Base-by-base conservation (phyloP, 1,140 invertebrate species). In the Pseudomyrmex pallidus region DNA sequence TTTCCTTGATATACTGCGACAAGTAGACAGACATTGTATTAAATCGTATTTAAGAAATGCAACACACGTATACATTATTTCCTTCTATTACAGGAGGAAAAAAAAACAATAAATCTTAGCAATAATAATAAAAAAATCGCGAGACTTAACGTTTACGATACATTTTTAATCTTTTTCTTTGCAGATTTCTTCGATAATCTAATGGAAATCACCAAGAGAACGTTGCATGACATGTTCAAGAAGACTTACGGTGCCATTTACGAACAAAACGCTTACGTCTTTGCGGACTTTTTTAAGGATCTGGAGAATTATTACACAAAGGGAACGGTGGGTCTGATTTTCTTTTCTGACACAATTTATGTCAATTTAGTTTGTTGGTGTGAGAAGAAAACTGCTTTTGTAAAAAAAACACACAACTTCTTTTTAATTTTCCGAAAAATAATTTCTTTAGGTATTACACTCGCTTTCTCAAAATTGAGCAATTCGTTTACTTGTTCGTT, bases 231-330 rank as follows among this genome's bases (percentile, higher is more conserved):
- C 50, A 99, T 99, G 98, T 99, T 99, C 95, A 97, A 97, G 88
- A 96, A 96, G 89, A 99, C 98, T 1, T 99, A 99, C 94, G 99
- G 99, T 10, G 96, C 98, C 90, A 96, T 99, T 74, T 99, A 99
- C 95, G 97, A 99, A 91, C 97, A 98, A 90, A 98, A 99, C 92
- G 95, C 98, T 3, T 97, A 97, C 91, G 97, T 99, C 17, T 99
- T 99, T 94, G 96, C 96, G 57, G 96, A 98, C 90, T 95, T 99
- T 56, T 99, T 99, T 94, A 96, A 96, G 83, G 96, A 99, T 89
- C 95, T 99, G 85, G 98, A 98, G 91, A 96, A 96, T 86, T 99
- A 99, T 92, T 99, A 99, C 94, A 95, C 95, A 2, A 96, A 96
- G 83, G 98, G 98, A 17, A 92, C 91, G 70, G 94, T 94, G 62